Percentiles rank a stretch among this genome's conserved stretches.
phyloP scores from a whole-genome alignment of 2,888 invertebrate species.

The Drosophila siamana region DNA sequence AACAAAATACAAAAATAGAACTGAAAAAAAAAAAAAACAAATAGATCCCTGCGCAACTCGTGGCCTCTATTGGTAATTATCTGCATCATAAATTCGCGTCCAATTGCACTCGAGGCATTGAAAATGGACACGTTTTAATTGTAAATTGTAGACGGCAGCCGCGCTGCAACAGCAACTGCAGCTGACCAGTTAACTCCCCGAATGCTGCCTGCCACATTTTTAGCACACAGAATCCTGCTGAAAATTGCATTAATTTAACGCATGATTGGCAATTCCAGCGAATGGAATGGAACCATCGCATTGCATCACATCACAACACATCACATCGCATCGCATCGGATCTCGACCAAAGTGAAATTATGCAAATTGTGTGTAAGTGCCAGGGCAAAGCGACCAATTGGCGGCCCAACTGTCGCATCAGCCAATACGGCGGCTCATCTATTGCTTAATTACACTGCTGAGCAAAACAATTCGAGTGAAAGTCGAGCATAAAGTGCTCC shows the following conservation, averaged over 20 bases:
- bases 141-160: constrained; percentile 54
- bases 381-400: constrained; percentile 22
- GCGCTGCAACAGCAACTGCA: no score
- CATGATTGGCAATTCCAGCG: constrained; percentile 70
- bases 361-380: constrained; percentile 62
- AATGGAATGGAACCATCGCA: constrained; percentile 34
- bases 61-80: constrained; percentile 76
- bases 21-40: constrained; percentile 5
- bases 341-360: constrained; percentile 68
- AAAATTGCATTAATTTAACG: constrained; percentile 80
- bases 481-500: not conserved
- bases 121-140: constrained; percentile 59
- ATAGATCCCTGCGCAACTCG: constrained; percentile 32
- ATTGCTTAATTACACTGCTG: constrained; percentile 60
- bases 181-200: no score
- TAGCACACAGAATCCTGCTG: constrained; percentile 32
- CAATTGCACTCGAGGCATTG: constrained; percentile 64
- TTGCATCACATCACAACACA: constrained; percentile 23
- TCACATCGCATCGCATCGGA: constrained; percentile 29
- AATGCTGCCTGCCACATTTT: constrained; percentile 41
- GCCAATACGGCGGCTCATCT: constrained; percentile 27
- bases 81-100: constrained; percentile 74
- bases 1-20: constrained; percentile 19
- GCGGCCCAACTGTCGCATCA: constrained; percentile 10
- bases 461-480: constrained; percentile 18